phyloP scores from a whole-genome alignment of 2,888 invertebrate species.

The Agrotis exclamationis region DNA sequence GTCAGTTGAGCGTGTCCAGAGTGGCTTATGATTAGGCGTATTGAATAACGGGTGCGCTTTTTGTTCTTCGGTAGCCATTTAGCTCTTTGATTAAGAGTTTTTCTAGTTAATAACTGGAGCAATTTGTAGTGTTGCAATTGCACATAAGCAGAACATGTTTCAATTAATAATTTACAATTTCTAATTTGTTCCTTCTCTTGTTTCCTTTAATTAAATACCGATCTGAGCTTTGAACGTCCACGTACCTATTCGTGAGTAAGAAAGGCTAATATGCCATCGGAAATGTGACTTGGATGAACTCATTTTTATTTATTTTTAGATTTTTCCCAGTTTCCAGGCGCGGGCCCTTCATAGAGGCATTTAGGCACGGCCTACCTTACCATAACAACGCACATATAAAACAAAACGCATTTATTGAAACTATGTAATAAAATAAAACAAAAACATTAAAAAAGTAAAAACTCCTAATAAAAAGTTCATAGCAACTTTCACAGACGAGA shows the following conservation, averaged over 20 bases:
- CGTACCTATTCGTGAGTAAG: not conserved
- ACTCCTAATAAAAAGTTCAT: too few relatives aligned
- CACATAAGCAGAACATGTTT: not conserved
- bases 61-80: constrained; percentile 31
- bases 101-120: constrained; percentile 22
- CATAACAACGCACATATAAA: too few relatives aligned
- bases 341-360: too few relatives aligned
- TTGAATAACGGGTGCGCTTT: constrained; percentile 52
- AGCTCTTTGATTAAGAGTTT: constrained; percentile 20
- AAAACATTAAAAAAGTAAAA: too few relatives aligned
- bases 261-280: not conserved
- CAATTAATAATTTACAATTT: not conserved
- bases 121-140: constrained; percentile 31
- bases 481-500: too few relatives aligned
- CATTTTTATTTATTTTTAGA: constrained; percentile 48
- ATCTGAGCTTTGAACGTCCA: not conserved
- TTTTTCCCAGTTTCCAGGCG: constrained; percentile 30
- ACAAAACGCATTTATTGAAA: too few relatives aligned
- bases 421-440: too few relatives aligned
- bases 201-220: too few relatives aligned
- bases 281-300: constrained; percentile 33
- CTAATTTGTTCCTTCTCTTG: not conserved
- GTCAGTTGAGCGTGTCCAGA: constrained; percentile 71
- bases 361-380: too few relatives aligned
- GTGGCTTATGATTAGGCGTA: constrained; percentile 56